Conservation (phyloP, 2,113 vertebrate species). For the Engystomops pustulosus region DNA sequence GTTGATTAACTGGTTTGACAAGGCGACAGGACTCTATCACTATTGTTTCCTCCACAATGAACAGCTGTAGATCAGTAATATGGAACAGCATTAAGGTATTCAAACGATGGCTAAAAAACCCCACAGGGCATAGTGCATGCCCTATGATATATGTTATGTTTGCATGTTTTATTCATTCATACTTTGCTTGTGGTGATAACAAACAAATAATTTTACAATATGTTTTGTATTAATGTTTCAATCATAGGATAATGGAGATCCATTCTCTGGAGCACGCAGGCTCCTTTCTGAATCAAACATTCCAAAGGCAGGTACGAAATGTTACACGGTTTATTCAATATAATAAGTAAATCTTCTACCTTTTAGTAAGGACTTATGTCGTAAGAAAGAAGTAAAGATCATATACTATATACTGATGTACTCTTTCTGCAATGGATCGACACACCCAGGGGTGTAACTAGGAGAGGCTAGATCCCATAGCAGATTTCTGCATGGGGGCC, state of each 20-base stretch:
- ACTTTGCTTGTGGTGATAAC: neutral
- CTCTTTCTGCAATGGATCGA: too few species aligned
- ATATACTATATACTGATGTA: too few species aligned
- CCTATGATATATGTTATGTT: neutral
- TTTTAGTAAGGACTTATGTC: neutral
- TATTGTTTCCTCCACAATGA: too few species aligned
- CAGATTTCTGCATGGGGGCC: too few species aligned
- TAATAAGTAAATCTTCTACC: neutral
- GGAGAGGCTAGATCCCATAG: too few species aligned
- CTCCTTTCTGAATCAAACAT: slow-evolving; percentile 64
- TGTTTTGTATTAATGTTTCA: slow-evolving; percentile 60
- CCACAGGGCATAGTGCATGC: neutral
- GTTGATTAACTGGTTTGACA: neutral
- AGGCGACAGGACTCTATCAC: too few species aligned
- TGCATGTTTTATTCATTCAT: neutral
- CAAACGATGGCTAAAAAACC: too few species aligned
- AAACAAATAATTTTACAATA: too few species aligned
- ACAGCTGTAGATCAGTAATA: too few species aligned
- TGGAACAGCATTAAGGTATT: neutral
- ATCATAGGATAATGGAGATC: slow-evolving; percentile 68
- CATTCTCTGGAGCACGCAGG: slow-evolving; percentile 63
- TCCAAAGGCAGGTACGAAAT: slow-evolving; percentile 71
- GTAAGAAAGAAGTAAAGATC: too few species aligned
- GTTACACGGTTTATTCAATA: neutral
- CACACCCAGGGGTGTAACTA: too few species aligned